phyloP scores from a whole-genome alignment of 2,797 vertebrate genomes.

The Ataeniobius toweri region DNA sequence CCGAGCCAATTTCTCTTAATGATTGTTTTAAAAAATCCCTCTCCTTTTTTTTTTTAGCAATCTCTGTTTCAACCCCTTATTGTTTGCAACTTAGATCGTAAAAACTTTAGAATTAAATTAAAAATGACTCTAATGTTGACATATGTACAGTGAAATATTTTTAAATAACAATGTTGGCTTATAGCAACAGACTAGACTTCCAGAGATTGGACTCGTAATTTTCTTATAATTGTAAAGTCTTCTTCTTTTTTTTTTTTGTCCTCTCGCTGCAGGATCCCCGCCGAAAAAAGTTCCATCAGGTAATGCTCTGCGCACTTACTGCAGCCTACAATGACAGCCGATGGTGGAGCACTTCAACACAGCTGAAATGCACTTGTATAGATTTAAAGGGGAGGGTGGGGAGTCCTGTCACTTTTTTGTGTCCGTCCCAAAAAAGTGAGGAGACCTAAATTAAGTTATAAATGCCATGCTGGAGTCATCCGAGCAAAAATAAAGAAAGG shows the following conservation, averaged over 20 bases:
- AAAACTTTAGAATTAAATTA: conserved; percentile 84
- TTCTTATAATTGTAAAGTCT: conserved; percentile 74
- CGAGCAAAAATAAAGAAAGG: conserved; percentile 70
- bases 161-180: conserved; percentile 89
- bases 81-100: conserved; percentile 83
- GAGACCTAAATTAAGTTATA: conserved; percentile 88
- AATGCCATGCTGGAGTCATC: conserved; percentile 96
- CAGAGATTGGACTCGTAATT: conserved; percentile 70
- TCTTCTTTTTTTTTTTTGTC: conserved; percentile 3
- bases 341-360: conserved; percentile 86
- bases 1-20: conserved; percentile 82
- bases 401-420: conserved; percentile 93
- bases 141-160: conserved; percentile 85
- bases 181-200: conserved; percentile 80
- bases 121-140: conserved; percentile 86
- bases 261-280: conserved; percentile 82
- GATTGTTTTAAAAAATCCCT: conserved; percentile 60
- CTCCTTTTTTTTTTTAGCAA: background rate
- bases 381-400: conserved; percentile 68
- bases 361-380: conserved; percentile 80
- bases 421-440: conserved; percentile 94
- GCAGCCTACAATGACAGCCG: conserved; percentile 81
- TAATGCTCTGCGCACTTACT: conserved; percentile 85
- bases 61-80: conserved; percentile 81
- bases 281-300: conserved; percentile 83